Conservation (phyloP, 2,113 vertebrate genomes). For the Lichenostomus cassidix region DNA sequence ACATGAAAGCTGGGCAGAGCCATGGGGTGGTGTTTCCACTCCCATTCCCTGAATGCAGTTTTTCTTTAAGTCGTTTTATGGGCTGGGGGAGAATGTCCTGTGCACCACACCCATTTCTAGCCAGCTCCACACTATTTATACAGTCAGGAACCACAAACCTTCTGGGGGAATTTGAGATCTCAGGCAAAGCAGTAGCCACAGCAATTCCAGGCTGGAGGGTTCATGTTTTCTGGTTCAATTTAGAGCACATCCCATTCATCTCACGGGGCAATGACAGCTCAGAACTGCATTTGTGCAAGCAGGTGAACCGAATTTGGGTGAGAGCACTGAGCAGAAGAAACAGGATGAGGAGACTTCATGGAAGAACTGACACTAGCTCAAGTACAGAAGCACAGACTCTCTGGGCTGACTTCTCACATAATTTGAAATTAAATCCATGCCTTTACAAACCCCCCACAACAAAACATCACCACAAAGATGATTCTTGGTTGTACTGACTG, state of each 20-base stretch:
- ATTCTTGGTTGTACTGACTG: neutral
- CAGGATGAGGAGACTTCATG: neutral
- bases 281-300: neutral
- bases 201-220: neutral
- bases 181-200: neutral
- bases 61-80: neutral
- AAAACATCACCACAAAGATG: neutral
- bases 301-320: neutral
- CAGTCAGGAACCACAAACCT: neutral
- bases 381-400: neutral
- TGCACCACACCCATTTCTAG: neutral
- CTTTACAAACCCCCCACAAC: neutral
- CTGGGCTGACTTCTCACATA: neutral
- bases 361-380: neutral
- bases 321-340: neutral
- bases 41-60: neutral
- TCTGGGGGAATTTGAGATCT: neutral
- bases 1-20: neutral
- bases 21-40: neutral
- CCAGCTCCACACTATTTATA: neutral
- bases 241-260: neutral
- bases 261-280: neutral
- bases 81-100: neutral
- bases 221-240: accelerated
- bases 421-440: neutral